Percentiles rank a stretch among this genome's conserved stretches.
These are phyloP conservation scores for Pseudonaja textilis DNA, from an alignment of 2,113 vertebrate species.

Conservation along the genomic window DNA sequence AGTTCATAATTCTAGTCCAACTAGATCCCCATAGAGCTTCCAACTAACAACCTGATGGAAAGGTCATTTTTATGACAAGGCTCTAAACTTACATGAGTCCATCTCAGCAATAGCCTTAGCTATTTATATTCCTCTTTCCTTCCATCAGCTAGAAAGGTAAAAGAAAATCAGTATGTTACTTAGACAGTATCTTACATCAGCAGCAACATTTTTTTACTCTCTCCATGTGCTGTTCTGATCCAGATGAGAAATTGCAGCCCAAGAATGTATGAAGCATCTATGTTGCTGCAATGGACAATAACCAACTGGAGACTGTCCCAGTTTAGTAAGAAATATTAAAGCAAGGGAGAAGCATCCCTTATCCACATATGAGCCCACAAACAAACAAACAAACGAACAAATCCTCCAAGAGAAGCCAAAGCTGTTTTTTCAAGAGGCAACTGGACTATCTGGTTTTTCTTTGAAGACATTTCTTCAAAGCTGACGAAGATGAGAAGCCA, in stretches of 20 bases:
- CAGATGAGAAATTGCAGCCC: not conserved
- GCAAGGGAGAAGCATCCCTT: too few relatives aligned
- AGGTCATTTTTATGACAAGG: not conserved
- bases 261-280: not conserved
- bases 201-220: not conserved
- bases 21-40: not conserved
- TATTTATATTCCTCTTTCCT: not conserved
- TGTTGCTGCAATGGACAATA: not conserved
- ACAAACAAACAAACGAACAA: too few relatives aligned
- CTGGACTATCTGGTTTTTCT: too few relatives aligned
- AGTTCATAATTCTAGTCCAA: not conserved
- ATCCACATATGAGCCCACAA: too few relatives aligned
- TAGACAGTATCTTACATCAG: not conserved
- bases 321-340: not conserved
- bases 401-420: too few relatives aligned
- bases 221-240: not conserved
- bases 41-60: not conserved
- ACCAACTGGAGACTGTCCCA: not conserved
- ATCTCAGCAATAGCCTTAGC: not conserved
- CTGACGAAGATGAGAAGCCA: too few relatives aligned
- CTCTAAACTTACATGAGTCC: not conserved
- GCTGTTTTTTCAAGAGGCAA: too few relatives aligned
- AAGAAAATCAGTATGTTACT: not conserved
- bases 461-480: too few relatives aligned
- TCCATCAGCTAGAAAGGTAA: not conserved